These are phyloP conservation scores for Drosophila mayaguana DNA, from an alignment of 2,888 invertebrate species.

Conservation along the genomic window DNA sequence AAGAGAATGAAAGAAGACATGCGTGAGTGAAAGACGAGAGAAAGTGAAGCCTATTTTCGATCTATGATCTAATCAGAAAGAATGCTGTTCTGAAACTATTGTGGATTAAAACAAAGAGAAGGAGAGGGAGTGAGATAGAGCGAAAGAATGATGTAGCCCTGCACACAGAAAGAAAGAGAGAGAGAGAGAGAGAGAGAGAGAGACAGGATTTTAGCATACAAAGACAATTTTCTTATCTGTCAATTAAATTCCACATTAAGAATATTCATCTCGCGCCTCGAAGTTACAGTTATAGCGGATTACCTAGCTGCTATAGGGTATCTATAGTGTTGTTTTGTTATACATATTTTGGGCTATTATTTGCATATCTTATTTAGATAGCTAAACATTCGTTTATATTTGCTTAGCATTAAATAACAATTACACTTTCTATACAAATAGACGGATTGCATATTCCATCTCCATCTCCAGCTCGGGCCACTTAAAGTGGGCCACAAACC, in stretches of 20 bases:
- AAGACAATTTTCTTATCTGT: not conserved
- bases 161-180: not conserved
- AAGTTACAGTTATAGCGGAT: too few species aligned
- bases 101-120: not conserved
- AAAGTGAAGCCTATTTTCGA: not conserved
- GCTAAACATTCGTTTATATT: conserved; percentile 2
- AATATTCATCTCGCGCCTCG: too few species aligned
- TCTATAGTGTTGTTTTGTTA: not conserved
- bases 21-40: not conserved
- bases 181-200: not conserved
- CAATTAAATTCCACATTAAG: too few species aligned
- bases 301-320: too few species aligned
- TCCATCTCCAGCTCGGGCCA: not conserved
- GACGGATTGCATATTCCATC: not conserved
- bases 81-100: too few species aligned
- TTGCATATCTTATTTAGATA: not conserved
- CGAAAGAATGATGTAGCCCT: not conserved
- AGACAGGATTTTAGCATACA: too few species aligned
- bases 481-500: not conserved
- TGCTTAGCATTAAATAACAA: conserved; percentile 1
- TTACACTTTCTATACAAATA: not conserved
- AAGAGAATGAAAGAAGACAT: not conserved
- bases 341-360: not conserved
- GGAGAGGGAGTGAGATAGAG: not conserved
- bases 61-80: not conserved